A percentile compares a stretch with the other conserved stretches of the same genome.
Evolutionary conservation across 2,113 vertebrate genomes (phyloP).

Genomic region (Lota lota): DNA sequence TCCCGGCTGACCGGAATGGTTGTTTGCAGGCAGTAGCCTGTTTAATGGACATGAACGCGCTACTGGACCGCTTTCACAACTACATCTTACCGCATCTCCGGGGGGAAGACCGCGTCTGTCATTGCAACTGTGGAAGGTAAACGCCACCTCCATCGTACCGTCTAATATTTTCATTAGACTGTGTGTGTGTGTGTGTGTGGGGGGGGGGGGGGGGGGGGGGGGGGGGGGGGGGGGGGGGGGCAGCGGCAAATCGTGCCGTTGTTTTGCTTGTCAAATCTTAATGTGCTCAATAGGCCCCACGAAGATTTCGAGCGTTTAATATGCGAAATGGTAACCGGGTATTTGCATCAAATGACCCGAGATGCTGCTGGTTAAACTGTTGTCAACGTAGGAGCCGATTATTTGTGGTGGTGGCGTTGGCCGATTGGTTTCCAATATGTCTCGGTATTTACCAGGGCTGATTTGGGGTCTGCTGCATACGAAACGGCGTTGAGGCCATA

Average conservation of each 20-base stretch:
- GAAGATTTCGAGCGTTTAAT: constrained; percentile 62
- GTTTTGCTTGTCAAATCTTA: constrained; percentile 41
- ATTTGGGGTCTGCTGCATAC: constrained; percentile 55
- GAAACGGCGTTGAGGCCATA: constrained; percentile 66
- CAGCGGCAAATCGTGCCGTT: constrained; percentile 1
- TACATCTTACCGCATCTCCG: constrained; percentile 98
- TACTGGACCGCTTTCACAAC: constrained; percentile 99
- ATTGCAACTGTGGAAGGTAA: constrained; percentile 99
- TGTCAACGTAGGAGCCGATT: too few species aligned
- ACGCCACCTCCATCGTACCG: constrained; percentile 38
- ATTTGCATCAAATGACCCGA: constrained; percentile 21
- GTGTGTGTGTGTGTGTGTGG: constrained; percentile 5
- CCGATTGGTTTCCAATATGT: too few species aligned
- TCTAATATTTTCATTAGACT: constrained; percentile 28
- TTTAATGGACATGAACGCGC: constrained; percentile 99
- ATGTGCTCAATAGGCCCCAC: constrained; percentile 29
- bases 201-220: too few species aligned
- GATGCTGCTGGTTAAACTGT: neutral
- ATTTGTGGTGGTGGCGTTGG: too few species aligned
- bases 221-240: neutral
- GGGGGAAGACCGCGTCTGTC: constrained; percentile 98
- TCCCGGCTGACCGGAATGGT: neutral
- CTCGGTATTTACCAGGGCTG: neutral
- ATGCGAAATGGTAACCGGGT: constrained; percentile 23
- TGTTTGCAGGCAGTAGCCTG: constrained; percentile 96